A percentile compares a stretch with the other conserved stretches of the same genome.
Evolutionary conservation across 2,113 vertebrate species (phyloP).

Genomic region (Callopanchax toddi): DNA sequence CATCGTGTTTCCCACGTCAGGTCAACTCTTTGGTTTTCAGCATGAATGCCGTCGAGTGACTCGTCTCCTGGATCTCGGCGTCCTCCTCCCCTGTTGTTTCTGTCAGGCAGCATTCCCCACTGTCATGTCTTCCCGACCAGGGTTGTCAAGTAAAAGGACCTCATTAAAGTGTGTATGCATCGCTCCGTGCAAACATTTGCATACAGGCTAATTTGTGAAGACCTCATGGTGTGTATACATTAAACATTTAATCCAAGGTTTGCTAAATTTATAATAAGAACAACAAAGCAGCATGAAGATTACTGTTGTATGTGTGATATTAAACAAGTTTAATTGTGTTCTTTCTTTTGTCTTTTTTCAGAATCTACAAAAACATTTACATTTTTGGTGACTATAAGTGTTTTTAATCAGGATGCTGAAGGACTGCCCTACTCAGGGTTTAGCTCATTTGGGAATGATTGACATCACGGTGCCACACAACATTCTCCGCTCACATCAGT

Average conservation of each 20-base stretch:
- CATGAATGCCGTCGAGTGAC: neutral
- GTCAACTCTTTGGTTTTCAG: neutral
- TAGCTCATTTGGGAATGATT: constrained; percentile 51
- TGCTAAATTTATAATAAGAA: neutral
- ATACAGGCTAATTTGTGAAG: neutral
- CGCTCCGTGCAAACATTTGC: neutral
- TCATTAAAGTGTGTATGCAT: neutral
- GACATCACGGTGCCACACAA: constrained; percentile 47
- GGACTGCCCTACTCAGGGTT: constrained; percentile 21
- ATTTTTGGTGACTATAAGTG: constrained; percentile 1
- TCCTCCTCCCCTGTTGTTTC: neutral
- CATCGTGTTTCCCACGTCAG: too few species aligned
- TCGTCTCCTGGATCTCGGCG: neutral
- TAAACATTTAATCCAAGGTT: neutral
- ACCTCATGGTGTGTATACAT: neutral
- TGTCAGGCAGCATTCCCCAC: neutral
- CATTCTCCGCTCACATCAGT: constrained; percentile 58
- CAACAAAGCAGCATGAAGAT: neutral
- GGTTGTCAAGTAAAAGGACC: neutral
- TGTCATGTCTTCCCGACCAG: neutral
- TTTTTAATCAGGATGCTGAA: constrained; percentile 27
- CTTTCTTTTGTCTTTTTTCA: neutral
- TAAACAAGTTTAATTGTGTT: neutral
- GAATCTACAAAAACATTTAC: neutral
- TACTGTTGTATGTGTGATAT: neutral